phyloP scores from a whole-genome alignment of 2,797 vertebrate genomes.

The Epinephelus malabaricus region DNA sequence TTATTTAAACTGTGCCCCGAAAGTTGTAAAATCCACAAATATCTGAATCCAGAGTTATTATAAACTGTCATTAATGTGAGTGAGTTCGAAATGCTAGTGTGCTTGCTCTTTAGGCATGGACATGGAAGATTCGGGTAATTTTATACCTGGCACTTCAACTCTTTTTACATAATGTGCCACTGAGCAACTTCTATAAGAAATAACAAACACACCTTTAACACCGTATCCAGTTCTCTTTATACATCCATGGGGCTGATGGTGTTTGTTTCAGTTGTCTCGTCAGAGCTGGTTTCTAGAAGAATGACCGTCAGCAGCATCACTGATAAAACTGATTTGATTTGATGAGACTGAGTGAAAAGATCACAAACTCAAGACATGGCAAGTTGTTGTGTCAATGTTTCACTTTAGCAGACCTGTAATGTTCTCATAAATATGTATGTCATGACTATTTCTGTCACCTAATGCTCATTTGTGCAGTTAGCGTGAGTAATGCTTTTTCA shows the following conservation, averaged over 20 bases:
- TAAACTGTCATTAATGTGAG: too few species aligned
- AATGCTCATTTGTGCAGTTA: constrained; percentile 44
- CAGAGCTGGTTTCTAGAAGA: neutral
- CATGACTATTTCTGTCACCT: constrained; percentile 59
- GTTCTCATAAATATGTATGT: constrained; percentile 76
- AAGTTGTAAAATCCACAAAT: too few species aligned
- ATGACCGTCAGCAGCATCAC: constrained; percentile 1
- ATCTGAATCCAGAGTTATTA: too few species aligned
- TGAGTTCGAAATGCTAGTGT: too few species aligned
- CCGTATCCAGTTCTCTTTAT: too few species aligned
- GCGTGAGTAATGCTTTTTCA: constrained; percentile 64
- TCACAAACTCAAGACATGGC: constrained; percentile 28
- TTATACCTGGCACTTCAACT: too few species aligned
- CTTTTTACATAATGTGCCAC: too few species aligned
- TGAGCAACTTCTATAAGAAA: too few species aligned
- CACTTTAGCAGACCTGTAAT: constrained; percentile 53
- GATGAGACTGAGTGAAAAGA: constrained; percentile 8
- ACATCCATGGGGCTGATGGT: neutral
- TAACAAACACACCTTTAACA: too few species aligned
- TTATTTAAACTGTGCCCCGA: too few species aligned
- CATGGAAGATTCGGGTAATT: too few species aligned
- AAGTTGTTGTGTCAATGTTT: constrained; percentile 36
- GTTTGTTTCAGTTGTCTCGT: neutral
- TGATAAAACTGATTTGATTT: neutral
- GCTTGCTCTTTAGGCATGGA: too few species aligned